Base-by-base conservation (phyloP, 2,797 vertebrate species). In the Micropoecilia bifurca region DNA sequence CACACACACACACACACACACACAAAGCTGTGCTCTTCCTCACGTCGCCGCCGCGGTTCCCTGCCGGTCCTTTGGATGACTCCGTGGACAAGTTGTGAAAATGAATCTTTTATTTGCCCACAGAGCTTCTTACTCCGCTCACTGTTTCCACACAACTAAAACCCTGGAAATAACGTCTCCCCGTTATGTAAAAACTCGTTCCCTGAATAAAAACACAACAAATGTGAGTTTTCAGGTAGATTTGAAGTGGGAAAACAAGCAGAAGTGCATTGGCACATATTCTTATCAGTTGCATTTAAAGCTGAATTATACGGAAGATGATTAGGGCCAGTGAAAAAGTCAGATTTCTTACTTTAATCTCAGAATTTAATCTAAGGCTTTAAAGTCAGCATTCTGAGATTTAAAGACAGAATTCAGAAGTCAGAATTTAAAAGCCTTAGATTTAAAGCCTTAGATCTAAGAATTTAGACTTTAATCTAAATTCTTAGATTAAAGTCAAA, bases 21-120 rank as follows among this genome's bases (percentile, higher is more conserved):
- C 76, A 79, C 73, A 25, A 2, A 33, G 48, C 76, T 45, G 73
- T 84, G 78, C 79, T 41, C 48, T 74, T 75, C 30, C 75, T 89
- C 83, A 83, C 83, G 74, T 88, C 84, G 78, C 74, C 76, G 16
- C n/a, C 46, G 74, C 80, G 30, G 71, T 18, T 18, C 80, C 25
- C 72, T 39, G 81, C 77, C 66, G 30, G 48, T 80, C 81, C 83
- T 82, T 78, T 77, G 73, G 80, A 86, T 78, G 88, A 85, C 84
- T 57, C 76, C 88, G 75, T 74, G 75, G 72, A 87, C 87, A 83
- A 82, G 79, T 87, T 85, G 91, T 88, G 88, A 88, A 88, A 86
- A 85, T 85, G 75, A 88, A 91, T 91, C 83, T 89, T 88, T 91
- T 80, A 88, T 90, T 92, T 83, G 80, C 80, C 85, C 86, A 83